These are phyloP conservation scores for Liparis tanakae DNA, from an alignment of 2,797 vertebrate genomes.

Conservation along the genomic window DNA sequence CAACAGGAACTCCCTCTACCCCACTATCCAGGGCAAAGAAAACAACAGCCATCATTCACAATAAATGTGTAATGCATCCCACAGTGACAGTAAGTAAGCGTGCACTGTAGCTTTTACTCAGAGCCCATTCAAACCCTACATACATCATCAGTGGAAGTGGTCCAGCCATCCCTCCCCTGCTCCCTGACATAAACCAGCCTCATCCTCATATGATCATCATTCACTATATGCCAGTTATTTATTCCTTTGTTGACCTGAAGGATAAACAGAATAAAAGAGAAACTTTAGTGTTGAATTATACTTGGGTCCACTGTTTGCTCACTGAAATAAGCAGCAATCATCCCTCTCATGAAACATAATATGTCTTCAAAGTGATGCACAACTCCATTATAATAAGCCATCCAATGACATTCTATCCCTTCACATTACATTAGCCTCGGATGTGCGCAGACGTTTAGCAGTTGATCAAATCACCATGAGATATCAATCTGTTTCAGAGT, in stretches of 20 bases:
- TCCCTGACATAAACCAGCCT: conserved; percentile 46
- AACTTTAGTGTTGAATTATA: conserved; percentile 9
- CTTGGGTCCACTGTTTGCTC: neutral
- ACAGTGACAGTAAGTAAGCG: conserved; percentile 59
- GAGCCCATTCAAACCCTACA: conserved; percentile 57
- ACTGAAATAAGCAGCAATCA: neutral
- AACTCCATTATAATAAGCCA: conserved; percentile 55
- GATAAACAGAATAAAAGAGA: conserved; percentile 8
- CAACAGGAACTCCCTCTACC: neutral
- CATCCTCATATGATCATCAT: conserved; percentile 44
- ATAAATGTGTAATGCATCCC: conserved; percentile 15
- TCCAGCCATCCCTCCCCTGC: conserved; percentile 20
- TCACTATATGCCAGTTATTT: conserved; percentile 27
- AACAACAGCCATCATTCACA: conserved; percentile 51
- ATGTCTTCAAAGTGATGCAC: conserved; percentile 12
- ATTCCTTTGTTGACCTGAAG: conserved; percentile 24
- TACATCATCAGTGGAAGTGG: conserved; percentile 52
- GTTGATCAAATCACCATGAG: conserved; percentile 63
- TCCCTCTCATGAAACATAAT: conserved; percentile 36
- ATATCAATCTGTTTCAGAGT: conserved; percentile 54
- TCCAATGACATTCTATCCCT: conserved; percentile 37
- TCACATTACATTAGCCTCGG: conserved; percentile 42
- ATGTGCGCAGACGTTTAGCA: conserved; percentile 45
- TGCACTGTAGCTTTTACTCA: conserved; percentile 47
- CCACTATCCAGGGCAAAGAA: neutral